A percentile compares a stretch with the other conserved stretches of the same genome.
Evolutionary conservation across 2,888 invertebrate genomes (phyloP).

Genomic region (Operophtera brumata): DNA sequence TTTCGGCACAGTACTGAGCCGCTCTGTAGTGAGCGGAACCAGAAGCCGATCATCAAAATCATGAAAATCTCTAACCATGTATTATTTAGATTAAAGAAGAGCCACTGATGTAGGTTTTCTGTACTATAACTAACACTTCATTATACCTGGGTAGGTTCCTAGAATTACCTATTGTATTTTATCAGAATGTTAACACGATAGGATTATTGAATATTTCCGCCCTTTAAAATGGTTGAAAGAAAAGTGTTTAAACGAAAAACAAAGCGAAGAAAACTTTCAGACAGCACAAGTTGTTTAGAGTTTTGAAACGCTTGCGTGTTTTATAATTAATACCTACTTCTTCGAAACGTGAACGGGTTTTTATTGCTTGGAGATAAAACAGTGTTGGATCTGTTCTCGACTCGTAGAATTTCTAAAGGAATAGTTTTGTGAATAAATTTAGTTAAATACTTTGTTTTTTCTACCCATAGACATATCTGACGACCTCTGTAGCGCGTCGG

Average conservation of each 20-base stretch:
- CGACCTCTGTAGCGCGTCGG: too few relatives aligned
- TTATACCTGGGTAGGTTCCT: too few relatives aligned
- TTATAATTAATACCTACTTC: conserved; percentile 7
- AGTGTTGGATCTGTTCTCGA: conserved; percentile 65
- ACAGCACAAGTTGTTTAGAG: neutral
- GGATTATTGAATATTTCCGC: neutral
- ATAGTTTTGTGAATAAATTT: conserved; percentile 71
- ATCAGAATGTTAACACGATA: neutral
- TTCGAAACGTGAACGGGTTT: conserved; percentile 12
- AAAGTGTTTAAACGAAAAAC: conserved; percentile 1
- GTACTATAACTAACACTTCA: neutral
- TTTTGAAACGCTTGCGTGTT: conserved; percentile 12
- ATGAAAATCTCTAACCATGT: neutral
- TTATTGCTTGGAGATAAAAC: conserved; percentile 47
- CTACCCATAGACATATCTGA: too few relatives aligned
- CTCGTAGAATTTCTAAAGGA: conserved; percentile 59
- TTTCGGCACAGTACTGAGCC: conserved; percentile 20
- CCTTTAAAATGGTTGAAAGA: neutral
- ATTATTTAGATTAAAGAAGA: neutral
- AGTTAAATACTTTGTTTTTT: conserved; percentile 47
- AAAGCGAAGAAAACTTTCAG: neutral
- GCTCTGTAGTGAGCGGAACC: conserved; percentile 17
- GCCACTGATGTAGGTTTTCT: neutral
- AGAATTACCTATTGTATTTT: neutral
- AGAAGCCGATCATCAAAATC: neutral